A percentile compares a stretch with the other conserved stretches of the same genome.
These are phyloP conservation scores for Megamerina dolium DNA, from an alignment of 2,888 invertebrate genomes.

Conservation along the genomic window DNA sequence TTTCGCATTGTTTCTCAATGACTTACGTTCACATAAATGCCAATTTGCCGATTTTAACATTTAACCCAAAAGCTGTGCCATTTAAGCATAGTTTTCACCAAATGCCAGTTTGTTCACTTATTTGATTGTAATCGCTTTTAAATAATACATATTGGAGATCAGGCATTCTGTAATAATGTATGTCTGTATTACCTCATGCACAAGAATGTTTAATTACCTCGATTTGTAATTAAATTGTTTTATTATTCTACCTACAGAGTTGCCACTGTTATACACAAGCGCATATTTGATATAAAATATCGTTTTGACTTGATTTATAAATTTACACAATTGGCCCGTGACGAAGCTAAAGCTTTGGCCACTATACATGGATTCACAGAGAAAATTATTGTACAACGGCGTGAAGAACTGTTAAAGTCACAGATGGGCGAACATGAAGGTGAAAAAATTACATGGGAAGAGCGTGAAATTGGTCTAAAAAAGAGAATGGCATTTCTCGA, in stretches of 20 bases:
- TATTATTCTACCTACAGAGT: conserved; percentile 24
- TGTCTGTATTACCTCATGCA: no score
- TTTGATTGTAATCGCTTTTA: no score
- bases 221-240: no score
- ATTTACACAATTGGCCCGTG: conserved; percentile 55
- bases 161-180: no score
- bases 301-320: conserved; percentile 46
- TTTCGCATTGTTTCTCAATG: no score
- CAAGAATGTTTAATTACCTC: no score
- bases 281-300: conserved; percentile 46
- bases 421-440: conserved; percentile 14
- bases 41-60: no score
- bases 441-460: neutral
- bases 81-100: no score
- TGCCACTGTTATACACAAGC: conserved; percentile 43
- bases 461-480: conserved; percentile 50
- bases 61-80: no score
- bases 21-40: no score
- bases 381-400: conserved; percentile 52
- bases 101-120: no score
- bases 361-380: conserved; percentile 54
- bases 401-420: conserved; percentile 40
- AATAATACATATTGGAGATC: no score
- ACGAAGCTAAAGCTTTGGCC: conserved; percentile 51
- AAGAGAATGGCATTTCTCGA: conserved; percentile 65